Evolutionary conservation across 2,888 invertebrate genomes (phyloP), one percentile per base, ranked within the genome.

Genomic region (Prenolepis imparis): DNA sequence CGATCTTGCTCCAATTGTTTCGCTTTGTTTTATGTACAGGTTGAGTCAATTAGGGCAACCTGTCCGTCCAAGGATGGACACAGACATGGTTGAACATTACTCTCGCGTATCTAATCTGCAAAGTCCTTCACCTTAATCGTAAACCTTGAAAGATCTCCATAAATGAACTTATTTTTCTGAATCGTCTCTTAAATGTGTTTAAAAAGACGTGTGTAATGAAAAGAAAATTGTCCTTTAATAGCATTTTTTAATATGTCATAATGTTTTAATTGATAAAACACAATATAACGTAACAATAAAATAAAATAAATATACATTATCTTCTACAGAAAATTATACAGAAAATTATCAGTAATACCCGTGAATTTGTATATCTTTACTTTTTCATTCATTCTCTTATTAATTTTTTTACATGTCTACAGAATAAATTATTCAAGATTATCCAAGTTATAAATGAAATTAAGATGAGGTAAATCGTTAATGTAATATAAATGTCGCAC

Each of bases 1-100:
- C 73, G 78, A 80, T 80, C 44, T 73, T 39, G 9, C 15, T 57
- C 15, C 73, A 36, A 72, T 72, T 80, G 44, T 73, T 80, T 59
- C 78, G 9, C 57, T 41, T 59, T 73, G 44, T 80, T 73, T 72
- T 59, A 6, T 28, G 15, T 0, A 18, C 21, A 39, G n/a, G 18
- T 73, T 44, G 73, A 73, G n/a, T 21, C 24, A 44, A 59, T 73
- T 70, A 48, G 64, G 44, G 1, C 32, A 59, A 72, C 12, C 57
- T 21, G 44, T 36, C 36, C 12, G 36, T 59, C 73, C 57, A 72
- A 73, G 73, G 32, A 59, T 59, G 67, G 52, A 77, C 39, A 24
- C 21, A 15, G 15, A 41, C 21, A 18, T 44, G 59, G 28, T 44
- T 21, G 5, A 21, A 28, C n/a, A 70, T 68, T 59, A 41, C 4